Base-by-base conservation (phyloP, 2,888 invertebrate genomes). In the Pseudococcus jackbeardsleyi region DNA sequence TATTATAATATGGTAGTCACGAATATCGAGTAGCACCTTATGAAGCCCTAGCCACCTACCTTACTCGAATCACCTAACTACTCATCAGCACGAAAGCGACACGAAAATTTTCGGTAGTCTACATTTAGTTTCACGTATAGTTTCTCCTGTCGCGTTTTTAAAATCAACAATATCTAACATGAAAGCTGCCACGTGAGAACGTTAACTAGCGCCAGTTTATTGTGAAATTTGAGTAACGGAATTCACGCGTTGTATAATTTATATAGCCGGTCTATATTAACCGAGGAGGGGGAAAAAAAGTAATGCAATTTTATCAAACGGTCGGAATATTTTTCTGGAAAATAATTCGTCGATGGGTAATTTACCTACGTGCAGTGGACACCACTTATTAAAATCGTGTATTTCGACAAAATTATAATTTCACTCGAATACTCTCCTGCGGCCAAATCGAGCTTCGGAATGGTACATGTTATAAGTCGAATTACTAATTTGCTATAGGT, bases 21-120 rank as follows among this genome's bases (percentile, higher is more conserved):
- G 68, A 86, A 86, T 59, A 86, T 26, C 19, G 64, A 39, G 86
- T 39, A 59, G 15, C 84, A 19, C 59, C 59, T 50, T 19, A 19
- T 19, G 19, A 19, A 33, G 26, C 26, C 59, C 59, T 59, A 54
- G 17, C 15, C 17, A 54, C 11, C 54, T 54, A 54, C 54, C 54
- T 3, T 84, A 84, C 15, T 84, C 50, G 50, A 39, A 50, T 54
- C n/a, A 54, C 54, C 11, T 84, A 84, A 84, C 84, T 84, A 84
- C 54, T 84, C 26, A 54, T 84, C 50, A 84, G 33, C 84, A 84
- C 84, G 84, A 84, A 84, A 79, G 79, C 79, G 42, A 79, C 42
- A 42, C n/a, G 79, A 42, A 39, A 79, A 79, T 79, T 79, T 72
- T 79, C n/a, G 59, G 59, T 59, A 59, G 59, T 72, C 33, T 72